Evolutionary conservation across 1,140 invertebrate species (phyloP).

Genomic region (Drosophila pseudoananassae): DNA sequence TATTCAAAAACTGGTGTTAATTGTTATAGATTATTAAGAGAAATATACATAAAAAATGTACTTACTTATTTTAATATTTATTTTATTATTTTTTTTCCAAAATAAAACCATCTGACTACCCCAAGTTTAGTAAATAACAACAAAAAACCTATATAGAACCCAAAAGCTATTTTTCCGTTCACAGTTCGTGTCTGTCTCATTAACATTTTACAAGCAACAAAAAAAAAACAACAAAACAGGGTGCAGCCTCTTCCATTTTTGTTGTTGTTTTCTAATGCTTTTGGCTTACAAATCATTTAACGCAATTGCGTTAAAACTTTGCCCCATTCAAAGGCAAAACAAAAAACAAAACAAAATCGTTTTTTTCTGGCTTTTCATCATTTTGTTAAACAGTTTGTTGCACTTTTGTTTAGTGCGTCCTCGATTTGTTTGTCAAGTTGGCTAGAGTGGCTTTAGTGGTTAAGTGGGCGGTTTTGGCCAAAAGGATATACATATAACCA

Average conservation of each 20-base stretch:
- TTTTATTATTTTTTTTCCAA: too few species aligned
- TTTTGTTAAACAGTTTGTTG: conserved; percentile 31
- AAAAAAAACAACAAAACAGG: conserved; percentile 15
- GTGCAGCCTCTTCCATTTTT: conserved; percentile 40
- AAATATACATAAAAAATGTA: not conserved
- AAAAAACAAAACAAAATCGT: conserved; percentile 11
- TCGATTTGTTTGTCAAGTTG: conserved; percentile 12
- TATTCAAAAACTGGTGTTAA: conserved; percentile 18
- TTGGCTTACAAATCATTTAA: conserved; percentile 62
- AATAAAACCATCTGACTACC: not conserved
- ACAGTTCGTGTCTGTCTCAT: conserved; percentile 47
- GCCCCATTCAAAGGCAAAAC: conserved; percentile 44
- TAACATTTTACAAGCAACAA: conserved; percentile 38
- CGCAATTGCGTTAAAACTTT: conserved; percentile 77
- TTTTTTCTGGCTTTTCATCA: conserved; percentile 1
- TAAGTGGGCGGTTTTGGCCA: not conserved
- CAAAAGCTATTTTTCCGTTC: conserved; percentile 42
- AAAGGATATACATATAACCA: not conserved
- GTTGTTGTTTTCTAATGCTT: conserved; percentile 7
- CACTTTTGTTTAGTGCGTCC: conserved; percentile 36
- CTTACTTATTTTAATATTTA: too few species aligned
- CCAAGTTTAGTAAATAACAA: not conserved
- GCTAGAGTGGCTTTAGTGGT: not conserved
- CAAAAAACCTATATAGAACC: conserved; percentile 17
- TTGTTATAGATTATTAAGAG: conserved; percentile 17